Conservation (phyloP, 1,140 invertebrate species). For the Steinernema feltiae region DNA sequence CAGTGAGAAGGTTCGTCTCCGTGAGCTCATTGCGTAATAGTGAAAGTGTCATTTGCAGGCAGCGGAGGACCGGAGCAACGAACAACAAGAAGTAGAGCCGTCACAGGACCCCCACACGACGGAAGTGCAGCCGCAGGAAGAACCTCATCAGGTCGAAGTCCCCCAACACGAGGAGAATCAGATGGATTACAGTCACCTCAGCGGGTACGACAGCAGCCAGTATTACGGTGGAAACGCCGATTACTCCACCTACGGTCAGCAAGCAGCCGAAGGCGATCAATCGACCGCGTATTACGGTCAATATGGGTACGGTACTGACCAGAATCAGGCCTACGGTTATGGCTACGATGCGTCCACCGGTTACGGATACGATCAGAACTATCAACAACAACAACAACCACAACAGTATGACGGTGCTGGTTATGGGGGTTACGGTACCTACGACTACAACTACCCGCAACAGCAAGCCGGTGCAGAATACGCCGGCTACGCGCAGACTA, state of each 20-base stretch:
- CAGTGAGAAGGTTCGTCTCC: neutral
- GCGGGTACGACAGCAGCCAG: neutral
- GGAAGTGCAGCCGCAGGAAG: neutral
- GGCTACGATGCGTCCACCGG: neutral
- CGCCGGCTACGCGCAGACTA: constrained; percentile 20
- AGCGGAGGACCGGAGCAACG: neutral
- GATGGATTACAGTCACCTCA: neutral
- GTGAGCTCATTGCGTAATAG: neutral
- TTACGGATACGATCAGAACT: neutral
- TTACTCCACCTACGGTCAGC: neutral
- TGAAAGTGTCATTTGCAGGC: neutral
- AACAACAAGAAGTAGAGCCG: neutral
- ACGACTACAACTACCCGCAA: neutral
- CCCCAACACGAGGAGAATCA: neutral
- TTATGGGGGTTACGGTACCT: neutral
- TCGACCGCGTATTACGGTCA: neutral
- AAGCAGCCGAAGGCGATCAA: neutral
- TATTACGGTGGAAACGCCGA: neutral
- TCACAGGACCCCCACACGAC: neutral
- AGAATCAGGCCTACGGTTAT: neutral
- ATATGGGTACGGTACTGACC: neutral
- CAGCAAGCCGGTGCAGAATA: constrained; percentile 17
- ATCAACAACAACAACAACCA: neutral
- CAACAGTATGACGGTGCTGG: neutral
- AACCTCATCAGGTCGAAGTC: neutral